phyloP scores from a whole-genome alignment of 2,797 vertebrate genomes.

The Perdix hodgsoniae region DNA sequence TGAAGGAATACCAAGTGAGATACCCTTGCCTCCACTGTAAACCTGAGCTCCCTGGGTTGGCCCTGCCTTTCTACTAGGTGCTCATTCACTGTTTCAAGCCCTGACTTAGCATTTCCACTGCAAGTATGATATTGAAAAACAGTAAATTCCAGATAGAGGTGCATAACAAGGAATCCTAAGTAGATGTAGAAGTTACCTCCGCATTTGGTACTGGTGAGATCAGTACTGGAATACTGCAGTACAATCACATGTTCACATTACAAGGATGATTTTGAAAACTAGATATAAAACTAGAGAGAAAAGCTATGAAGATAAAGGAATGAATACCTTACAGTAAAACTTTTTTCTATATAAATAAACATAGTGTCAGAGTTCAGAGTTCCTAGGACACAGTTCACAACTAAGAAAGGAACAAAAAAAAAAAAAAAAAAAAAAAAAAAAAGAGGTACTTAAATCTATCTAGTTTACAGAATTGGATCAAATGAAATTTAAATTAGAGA shows the following conservation, averaged over 20 bases:
- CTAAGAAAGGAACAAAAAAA: background rate
- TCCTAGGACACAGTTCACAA: background rate
- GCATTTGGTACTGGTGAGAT: background rate
- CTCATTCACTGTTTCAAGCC: no score
- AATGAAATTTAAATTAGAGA: background rate
- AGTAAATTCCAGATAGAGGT: background rate
- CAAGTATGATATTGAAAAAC: background rate
- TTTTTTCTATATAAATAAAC: background rate
- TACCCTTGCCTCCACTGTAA: no score
- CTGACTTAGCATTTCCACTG: no score
- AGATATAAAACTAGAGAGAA: background rate
- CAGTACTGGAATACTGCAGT: background rate
- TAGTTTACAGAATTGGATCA: background rate
- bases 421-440: background rate
- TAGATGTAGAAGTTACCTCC: background rate
- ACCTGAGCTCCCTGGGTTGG: no score
- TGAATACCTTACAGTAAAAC: background rate
- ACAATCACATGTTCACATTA: background rate
- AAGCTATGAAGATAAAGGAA: background rate
- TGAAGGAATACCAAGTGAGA: no score
- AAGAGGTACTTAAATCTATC: background rate
- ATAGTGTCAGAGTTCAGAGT: background rate
- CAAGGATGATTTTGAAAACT: conserved; percentile 4
- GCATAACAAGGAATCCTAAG: background rate
- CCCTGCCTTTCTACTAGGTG: no score